Evolutionary conservation across 2,113 vertebrate species (phyloP), one percentile per base, ranked within the genome.

Genomic region (Paracanthobrama guichenoti): DNA sequence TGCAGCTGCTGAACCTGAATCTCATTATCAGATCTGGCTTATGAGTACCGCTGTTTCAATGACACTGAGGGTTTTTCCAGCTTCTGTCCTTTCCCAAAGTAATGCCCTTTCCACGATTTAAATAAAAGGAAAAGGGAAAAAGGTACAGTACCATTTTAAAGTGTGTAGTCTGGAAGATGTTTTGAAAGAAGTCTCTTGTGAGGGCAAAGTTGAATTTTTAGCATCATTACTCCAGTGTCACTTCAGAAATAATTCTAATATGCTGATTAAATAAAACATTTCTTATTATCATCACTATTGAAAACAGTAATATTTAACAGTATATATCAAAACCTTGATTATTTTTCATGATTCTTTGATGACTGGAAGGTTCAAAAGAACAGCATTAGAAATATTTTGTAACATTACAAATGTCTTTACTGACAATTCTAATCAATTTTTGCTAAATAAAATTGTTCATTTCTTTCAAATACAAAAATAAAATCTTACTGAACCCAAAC

Each of bases 21-120:
- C 5, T 39, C 75, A 59, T 59, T 42, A 78, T 78, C 55, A 60
- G 76, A 78, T 78, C 35, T 78, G 76, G 35, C 55, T 42, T 78
- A 24, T 8, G 6, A 42, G 53, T 39, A 44, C 35, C 22, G 22
- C 53, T n/a, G 24, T 18, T 39, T 39, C 18, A 48, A 26, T 50
- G 12, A 48, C n/a, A 74, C 44, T 31, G 6, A 0, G 39, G 6
- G 10, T 48, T 50, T 46, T 26, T 48, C 13, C 28, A 74, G 44
- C 3, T 9, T 67, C 31, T 28, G 60, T 66, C 16, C 26, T 16
- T 66, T 31, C 62, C 6, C 28, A 66, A 35, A 35, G 28, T 66
- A 13, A 66, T 31, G 26, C 62, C 26, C 8, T 31, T 64, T 64
- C 26, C 6, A 64, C 8, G 26, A 64, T 31, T 64, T 7, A 64